These are phyloP conservation scores for Rhinogobius similis DNA, from an alignment of 2,113 vertebrate species.

Conservation along the genomic window DNA sequence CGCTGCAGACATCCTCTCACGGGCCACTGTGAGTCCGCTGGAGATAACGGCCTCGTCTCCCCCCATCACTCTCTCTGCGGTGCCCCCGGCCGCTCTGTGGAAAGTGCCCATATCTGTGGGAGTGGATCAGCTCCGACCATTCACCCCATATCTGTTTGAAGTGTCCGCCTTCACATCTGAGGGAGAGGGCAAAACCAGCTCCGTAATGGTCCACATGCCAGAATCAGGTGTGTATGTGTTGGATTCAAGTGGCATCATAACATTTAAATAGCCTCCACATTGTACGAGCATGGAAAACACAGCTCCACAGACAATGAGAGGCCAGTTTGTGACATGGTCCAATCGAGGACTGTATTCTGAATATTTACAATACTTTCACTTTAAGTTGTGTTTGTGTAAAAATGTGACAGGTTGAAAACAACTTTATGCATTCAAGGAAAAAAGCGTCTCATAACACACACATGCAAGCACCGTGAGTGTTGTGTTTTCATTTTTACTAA, in stretches of 20 bases:
- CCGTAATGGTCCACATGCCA: conserved; percentile 91
- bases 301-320: too few relatives aligned
- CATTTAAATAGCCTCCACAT: not conserved
- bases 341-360: too few relatives aligned
- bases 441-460: too few relatives aligned
- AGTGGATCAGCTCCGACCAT: conserved; percentile 86
- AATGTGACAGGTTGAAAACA: too few relatives aligned
- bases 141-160: conserved; percentile 94
- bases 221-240: conserved; percentile 84
- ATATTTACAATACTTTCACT: too few relatives aligned
- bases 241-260: not conserved
- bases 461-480: too few relatives aligned
- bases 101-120: conserved; percentile 88
- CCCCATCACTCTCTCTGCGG: conserved; percentile 65
- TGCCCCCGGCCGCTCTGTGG: conserved; percentile 84
- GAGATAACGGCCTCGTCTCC: conserved; percentile 76
- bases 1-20: conserved; percentile 90
- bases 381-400: too few relatives aligned
- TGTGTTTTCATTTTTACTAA: too few relatives aligned
- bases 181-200: conserved; percentile 90
- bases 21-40: conserved; percentile 87
- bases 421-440: too few relatives aligned
- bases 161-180: conserved; percentile 95
- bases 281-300: too few relatives aligned
- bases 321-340: too few relatives aligned